A percentile compares a stretch with the other conserved stretches of the same genome.
These are phyloP conservation scores for Notarius lentiginosus DNA, from an alignment of 2,113 vertebrate species.

Conservation along the genomic window DNA sequence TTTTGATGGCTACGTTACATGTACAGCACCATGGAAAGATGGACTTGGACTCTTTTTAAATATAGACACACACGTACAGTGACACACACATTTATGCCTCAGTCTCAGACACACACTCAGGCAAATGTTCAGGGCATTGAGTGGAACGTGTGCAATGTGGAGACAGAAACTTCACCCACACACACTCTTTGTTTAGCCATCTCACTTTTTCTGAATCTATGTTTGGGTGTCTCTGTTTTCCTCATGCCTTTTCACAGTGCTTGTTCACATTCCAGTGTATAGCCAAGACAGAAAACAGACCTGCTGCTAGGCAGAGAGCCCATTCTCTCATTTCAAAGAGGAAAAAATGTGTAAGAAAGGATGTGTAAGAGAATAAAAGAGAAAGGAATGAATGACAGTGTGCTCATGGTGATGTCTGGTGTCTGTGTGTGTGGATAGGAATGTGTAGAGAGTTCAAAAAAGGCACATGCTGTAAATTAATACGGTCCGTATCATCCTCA, in stretches of 20 bases:
- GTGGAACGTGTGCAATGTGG: not conserved
- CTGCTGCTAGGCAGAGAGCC: constrained; percentile 54
- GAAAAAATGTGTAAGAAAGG: constrained; percentile 2
- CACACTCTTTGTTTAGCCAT: constrained; percentile 21
- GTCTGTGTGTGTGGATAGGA: constrained; percentile 17
- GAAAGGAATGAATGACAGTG: constrained; percentile 31
- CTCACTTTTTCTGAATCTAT: constrained; percentile 9
- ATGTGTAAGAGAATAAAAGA: constrained; percentile 19
- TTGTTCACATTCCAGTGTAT: constrained; percentile 61
- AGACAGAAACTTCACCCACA: not conserved
- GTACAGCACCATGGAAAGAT: not conserved
- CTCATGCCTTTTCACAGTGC: constrained; percentile 60
- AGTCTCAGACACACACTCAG: not conserved
- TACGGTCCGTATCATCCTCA: not conserved
- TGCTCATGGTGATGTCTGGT: not conserved
- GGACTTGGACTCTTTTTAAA: not conserved
- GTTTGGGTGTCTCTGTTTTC: constrained; percentile 14
- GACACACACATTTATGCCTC: not conserved
- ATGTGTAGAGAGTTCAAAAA: not conserved
- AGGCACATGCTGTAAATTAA: not conserved
- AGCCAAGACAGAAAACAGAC: constrained; percentile 63
- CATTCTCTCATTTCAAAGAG: constrained; percentile 43
- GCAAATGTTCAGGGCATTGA: not conserved
- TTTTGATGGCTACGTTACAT: too few relatives aligned
- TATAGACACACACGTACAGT: not conserved